These are phyloP conservation scores for Macropus fuliginosus DNA, from an alignment of 2,797 vertebrate species.

Conservation along the genomic window DNA sequence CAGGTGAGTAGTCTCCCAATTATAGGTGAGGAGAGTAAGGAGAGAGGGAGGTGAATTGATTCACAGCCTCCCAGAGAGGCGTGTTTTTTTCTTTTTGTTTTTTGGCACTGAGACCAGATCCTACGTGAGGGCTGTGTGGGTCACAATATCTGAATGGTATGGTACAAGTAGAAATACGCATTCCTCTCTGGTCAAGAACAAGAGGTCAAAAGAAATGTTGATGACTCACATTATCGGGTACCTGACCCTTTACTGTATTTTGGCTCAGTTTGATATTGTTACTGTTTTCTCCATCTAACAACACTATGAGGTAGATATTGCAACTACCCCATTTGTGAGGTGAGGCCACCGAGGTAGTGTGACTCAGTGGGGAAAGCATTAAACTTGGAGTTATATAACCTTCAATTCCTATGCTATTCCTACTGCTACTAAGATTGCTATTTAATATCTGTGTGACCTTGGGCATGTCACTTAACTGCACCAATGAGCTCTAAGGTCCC, in stretches of 20 bases:
- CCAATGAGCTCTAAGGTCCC: background rate
- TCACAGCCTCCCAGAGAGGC: background rate
- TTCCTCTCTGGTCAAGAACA: background rate
- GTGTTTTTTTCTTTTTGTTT: background rate
- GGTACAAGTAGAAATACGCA: background rate
- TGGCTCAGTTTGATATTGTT: background rate
- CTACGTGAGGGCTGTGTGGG: rapidly evolving
- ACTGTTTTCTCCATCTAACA: background rate
- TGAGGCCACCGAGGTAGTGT: background rate
- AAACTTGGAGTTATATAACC: background rate
- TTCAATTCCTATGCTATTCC: background rate
- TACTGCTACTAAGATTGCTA: background rate
- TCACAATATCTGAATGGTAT: background rate
- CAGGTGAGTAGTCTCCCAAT: conserved; percentile 62
- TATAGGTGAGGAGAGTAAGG: conserved; percentile 43
- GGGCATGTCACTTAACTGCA: background rate
- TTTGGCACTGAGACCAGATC: background rate
- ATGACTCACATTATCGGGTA: background rate
- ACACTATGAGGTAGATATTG: background rate
- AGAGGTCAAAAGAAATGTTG: background rate
- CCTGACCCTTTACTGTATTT: background rate
- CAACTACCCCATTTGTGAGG: background rate
- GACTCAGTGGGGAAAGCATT: background rate
- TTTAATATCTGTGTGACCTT: background rate
- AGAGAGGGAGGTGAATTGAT: background rate